Base-by-base conservation (phyloP, 2,888 invertebrate genomes). In the Cacoxenus indagator region DNA sequence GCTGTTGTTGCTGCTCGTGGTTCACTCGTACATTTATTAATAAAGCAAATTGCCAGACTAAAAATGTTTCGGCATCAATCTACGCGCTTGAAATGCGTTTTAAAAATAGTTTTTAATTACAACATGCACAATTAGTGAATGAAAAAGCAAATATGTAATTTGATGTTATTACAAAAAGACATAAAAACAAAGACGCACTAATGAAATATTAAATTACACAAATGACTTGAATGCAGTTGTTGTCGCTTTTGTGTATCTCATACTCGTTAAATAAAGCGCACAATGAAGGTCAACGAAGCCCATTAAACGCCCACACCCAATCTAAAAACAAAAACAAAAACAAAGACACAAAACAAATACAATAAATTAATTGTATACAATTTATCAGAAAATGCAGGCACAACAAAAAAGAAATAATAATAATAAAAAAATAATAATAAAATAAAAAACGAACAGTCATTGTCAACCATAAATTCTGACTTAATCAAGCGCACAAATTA, bases 291-390 rank as follows among this genome's bases (percentile, higher is more conserved):
- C 70, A 67, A 45, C 59, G 59, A 65, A 22, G 19, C 48, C 37
- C 64, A 65, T 55, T n/a, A 65, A 64, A 70, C 68, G 72, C 68
- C 69, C 71, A 71, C 73, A 67, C 24, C 11, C 57, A 67, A 72
- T 71, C 29, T 54, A 37, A 55, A 29, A 48, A 43, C 43, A 54
- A 29, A 45, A 65, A 37, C 48, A 45, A 27, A 54, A 19, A 66
- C 70, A 65, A 64, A 55, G 45, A 29, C 69, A 70, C 68, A 19
- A 46, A 59, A 61, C 66, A 65, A 72, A 48, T 68, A 64, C 22
- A 46, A 70, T 68, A 72, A 72, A 70, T 74, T 74, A 75, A 75
- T 74, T 74, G 69, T 70, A 71, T 74, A 68, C 71, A 67, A 76
- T 74, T 74, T 67, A 73, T 46, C 11, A 71, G 69, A 70, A 70